phyloP scores from a whole-genome alignment of 2,113 vertebrate species.

The Carassius carassius region DNA sequence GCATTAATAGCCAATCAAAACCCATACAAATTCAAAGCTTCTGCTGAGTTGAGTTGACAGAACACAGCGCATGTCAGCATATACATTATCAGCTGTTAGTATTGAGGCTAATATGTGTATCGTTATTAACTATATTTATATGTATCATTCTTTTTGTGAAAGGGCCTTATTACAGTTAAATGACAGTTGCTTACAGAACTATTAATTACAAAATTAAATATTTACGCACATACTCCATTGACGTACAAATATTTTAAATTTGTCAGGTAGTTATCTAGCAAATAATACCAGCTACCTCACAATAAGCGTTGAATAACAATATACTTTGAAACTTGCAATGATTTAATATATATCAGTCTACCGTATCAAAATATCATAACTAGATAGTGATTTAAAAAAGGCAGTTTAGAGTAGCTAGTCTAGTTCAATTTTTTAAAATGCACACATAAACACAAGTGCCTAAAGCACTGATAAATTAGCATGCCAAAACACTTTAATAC shows the following conservation, averaged over 20 bases:
- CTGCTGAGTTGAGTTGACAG: too few species aligned
- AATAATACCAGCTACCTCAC: neutral
- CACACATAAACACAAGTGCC: neutral
- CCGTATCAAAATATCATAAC: neutral
- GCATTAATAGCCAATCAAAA: too few species aligned
- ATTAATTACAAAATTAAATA: neutral
- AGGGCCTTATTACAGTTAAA: neutral
- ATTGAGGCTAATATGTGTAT: neutral
- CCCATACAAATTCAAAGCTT: too few species aligned
- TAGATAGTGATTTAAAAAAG: neutral
- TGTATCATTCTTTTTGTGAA: neutral
- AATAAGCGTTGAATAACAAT: too few species aligned
- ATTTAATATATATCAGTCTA: neutral
- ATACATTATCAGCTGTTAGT: neutral
- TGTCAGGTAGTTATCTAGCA: neutral
- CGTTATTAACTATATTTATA: neutral
- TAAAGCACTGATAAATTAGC: neutral
- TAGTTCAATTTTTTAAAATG: neutral
- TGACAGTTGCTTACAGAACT: neutral
- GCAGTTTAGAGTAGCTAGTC: neutral
- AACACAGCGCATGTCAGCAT: neutral
- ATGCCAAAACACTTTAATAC: neutral
- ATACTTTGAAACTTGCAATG: neutral
- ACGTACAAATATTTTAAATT: neutral
- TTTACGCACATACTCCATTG: neutral